These are phyloP conservation scores for Spheniscus mendiculus DNA, from an alignment of 2,113 vertebrate genomes.

Conservation along the genomic window DNA sequence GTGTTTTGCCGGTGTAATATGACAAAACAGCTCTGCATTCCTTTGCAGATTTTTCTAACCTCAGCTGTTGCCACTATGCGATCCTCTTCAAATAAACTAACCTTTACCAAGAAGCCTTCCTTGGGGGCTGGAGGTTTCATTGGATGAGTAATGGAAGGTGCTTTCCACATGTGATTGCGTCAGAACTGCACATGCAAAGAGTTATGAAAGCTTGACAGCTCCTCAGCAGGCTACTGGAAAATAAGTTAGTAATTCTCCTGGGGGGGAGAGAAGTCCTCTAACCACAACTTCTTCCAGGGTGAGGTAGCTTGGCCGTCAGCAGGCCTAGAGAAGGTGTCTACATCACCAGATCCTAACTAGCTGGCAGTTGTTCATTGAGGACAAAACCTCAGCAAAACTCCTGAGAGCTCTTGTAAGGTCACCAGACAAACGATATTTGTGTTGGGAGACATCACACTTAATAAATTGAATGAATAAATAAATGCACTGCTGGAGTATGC, in stretches of 20 bases:
- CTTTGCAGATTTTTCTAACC: neutral
- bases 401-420: neutral
- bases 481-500: neutral
- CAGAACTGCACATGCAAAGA: slow-evolving; percentile 4
- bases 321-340: neutral
- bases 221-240: slow-evolving; percentile 55
- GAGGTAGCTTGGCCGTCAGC: slow-evolving; percentile 15
- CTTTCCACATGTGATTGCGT: neutral
- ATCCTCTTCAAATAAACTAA: slow-evolving; percentile 7
- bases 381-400: neutral
- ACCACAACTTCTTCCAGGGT: slow-evolving; percentile 32
- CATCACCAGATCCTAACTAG: neutral
- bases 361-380: neutral
- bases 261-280: neutral
- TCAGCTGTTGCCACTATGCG: neutral
- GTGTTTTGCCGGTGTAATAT: neutral
- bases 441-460: neutral
- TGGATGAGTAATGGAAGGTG: slow-evolving; percentile 42
- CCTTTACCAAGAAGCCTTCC: slow-evolving; percentile 20
- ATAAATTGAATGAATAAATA: neutral
- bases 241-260: slow-evolving; percentile 17
- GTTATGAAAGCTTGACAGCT: slow-evolving; percentile 39
- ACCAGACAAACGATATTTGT: neutral
- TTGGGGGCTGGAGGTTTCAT: neutral
- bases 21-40: neutral